A percentile compares a stretch with the other conserved stretches of the same genome.
These are phyloP conservation scores for Otis tarda DNA, from an alignment of 2,113 vertebrate species.

Conservation along the genomic window DNA sequence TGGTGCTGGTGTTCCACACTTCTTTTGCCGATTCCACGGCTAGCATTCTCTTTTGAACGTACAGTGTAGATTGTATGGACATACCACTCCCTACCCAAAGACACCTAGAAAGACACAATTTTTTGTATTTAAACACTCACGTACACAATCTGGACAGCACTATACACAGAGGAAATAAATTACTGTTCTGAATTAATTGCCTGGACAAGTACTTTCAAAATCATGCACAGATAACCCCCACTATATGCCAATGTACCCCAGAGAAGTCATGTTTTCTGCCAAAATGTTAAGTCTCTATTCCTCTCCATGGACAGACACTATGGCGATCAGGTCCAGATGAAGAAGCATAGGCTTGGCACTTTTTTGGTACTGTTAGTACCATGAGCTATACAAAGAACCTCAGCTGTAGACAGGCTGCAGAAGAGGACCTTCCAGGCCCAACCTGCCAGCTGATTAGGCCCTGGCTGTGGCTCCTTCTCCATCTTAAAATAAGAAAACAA, in stretches of 20 bases:
- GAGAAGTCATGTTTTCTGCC: not conserved
- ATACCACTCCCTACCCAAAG: constrained; percentile 92
- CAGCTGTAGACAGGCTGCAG: not conserved
- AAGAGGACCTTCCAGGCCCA: not conserved
- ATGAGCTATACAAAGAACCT: not conserved
- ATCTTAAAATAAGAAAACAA: not conserved
- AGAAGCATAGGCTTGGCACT: not conserved
- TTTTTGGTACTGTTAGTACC: not conserved
- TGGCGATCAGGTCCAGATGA: not conserved
- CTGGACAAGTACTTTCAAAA: not conserved
- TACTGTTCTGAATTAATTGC: not conserved
- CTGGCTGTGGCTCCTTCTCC: not conserved
- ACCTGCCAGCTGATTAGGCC: not conserved
- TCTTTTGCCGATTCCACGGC: constrained; percentile 85
- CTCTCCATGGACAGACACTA: not conserved
- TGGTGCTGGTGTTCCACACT: constrained; percentile 83
- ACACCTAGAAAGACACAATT: constrained; percentile 77
- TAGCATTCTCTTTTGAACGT: constrained; percentile 82
- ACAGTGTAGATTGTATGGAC: constrained; percentile 94
- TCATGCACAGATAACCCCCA: not conserved
- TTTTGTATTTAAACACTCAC: not conserved
- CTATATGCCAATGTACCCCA: not conserved
- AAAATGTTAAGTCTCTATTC: not conserved
- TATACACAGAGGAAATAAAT: not conserved
- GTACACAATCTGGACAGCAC: not conserved